phyloP scores from a whole-genome alignment of 2,888 invertebrate species.

The Leptinotarsa juncta region DNA sequence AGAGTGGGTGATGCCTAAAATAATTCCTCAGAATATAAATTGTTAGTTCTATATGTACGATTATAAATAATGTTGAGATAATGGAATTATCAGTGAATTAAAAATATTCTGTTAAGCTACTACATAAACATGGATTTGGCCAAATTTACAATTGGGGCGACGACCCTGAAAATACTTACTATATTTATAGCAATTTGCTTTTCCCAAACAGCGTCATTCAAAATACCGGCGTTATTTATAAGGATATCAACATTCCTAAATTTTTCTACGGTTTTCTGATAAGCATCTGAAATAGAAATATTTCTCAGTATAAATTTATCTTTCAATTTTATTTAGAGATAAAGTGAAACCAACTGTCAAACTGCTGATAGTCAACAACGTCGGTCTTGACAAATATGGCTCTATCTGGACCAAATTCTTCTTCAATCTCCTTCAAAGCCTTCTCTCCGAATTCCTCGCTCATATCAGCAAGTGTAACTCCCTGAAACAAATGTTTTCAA shows the following conservation, averaged over 20 bases:
- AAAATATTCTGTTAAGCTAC: too few species aligned
- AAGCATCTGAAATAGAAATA: constrained; percentile 46
- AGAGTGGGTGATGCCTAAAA: not conserved
- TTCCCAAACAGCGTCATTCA: constrained; percentile 49
- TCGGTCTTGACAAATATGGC: constrained; percentile 51
- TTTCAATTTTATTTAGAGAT: not conserved
- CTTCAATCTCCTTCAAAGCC: constrained; percentile 44
- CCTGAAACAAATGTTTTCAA: constrained; percentile 38
- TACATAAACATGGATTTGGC: too few species aligned
- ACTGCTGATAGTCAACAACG: constrained; percentile 40
- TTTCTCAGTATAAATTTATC: not conserved
- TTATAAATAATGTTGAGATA: too few species aligned
- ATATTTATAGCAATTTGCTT: constrained; percentile 48
- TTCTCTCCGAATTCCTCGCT: constrained; percentile 39
- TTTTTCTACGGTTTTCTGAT: constrained; percentile 46
- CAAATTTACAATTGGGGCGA: too few species aligned
- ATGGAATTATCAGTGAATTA: too few species aligned
- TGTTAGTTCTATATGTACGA: not conserved
- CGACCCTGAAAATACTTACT: constrained; percentile 39
- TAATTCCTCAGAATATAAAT: not conserved
- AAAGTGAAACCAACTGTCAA: constrained; percentile 43
- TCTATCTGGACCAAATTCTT: constrained; percentile 48
- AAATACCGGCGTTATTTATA: constrained; percentile 52
- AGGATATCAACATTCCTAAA: constrained; percentile 50
- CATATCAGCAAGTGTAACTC: constrained; percentile 49